A percentile compares a stretch with the other conserved stretches of the same genome.
These are phyloP conservation scores for Bolinopsis microptera DNA, from an alignment of 37 sponge, comb jelly and placozoan species.

Conservation along the genomic window DNA sequence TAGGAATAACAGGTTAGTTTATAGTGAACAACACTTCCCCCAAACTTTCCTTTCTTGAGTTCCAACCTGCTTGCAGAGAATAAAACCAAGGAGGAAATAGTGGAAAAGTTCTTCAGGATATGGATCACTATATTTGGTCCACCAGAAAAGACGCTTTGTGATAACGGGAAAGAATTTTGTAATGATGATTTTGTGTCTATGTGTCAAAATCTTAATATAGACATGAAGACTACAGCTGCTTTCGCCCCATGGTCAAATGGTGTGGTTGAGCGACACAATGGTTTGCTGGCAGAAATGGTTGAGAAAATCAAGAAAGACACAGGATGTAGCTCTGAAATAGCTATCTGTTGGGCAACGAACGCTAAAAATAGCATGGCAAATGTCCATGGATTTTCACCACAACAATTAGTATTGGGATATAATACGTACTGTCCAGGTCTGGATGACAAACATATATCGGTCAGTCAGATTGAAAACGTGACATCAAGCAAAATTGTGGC, in stretches of 20 bases:
- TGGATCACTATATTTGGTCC: constrained; percentile 7
- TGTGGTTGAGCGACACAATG: constrained; percentile 1
- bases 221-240: neutral
- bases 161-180: neutral
- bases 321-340: neutral
- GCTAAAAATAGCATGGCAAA: neutral
- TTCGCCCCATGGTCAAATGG: neutral
- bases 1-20: too few relatives aligned
- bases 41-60: too few relatives aligned
- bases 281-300: neutral
- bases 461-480: neutral
- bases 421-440: neutral
- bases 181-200: neutral
- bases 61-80: too few relatives aligned
- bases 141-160: neutral
- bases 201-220: neutral
- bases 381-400: neutral
- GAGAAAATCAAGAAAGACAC: neutral
- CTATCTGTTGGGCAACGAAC: neutral
- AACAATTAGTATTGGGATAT: neutral
- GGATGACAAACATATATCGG: neutral
- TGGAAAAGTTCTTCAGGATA: neutral
- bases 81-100: neutral
- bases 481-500: neutral
- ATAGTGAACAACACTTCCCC: too few relatives aligned